phyloP scores from a whole-genome alignment of 37 sponge, comb jelly and placozoan genomes.

The Hormiphora californensis region DNA sequence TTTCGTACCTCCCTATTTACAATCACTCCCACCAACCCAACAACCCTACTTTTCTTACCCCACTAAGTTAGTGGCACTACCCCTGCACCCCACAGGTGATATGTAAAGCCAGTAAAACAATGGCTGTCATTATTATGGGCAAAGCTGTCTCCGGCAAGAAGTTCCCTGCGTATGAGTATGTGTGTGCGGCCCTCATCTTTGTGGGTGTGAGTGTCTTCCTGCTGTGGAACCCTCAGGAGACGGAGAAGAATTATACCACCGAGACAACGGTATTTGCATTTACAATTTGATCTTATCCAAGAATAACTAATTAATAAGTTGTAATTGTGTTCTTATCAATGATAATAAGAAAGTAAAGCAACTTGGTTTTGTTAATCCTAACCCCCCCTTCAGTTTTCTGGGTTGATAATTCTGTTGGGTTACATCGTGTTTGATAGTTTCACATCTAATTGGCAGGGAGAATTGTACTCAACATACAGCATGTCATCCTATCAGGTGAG shows the following conservation, averaged over 20 bases:
- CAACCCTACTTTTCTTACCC: too few relatives aligned
- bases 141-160: slow-evolving; percentile 81
- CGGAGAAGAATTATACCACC: slow-evolving; percentile 52
- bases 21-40: too few relatives aligned
- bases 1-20: too few relatives aligned
- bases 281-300: background rate
- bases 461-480: slow-evolving; percentile 72
- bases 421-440: slow-evolving; percentile 94
- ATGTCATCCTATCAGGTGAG: slow-evolving; percentile 55
- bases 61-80: too few relatives aligned
- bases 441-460: slow-evolving; percentile 94
- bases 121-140: slow-evolving; percentile 97
- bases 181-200: slow-evolving; percentile 71
- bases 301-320: background rate
- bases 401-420: slow-evolving; percentile 74
- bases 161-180: slow-evolving; percentile 83
- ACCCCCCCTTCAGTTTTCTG: slow-evolving; percentile 55
- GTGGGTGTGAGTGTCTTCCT: slow-evolving; percentile 86
- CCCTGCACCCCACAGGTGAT: slow-evolving; percentile 60
- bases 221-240: slow-evolving; percentile 63
- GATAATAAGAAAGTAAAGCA: background rate
- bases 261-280: slow-evolving; percentile 63
- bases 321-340: background rate
- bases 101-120: slow-evolving; percentile 82
- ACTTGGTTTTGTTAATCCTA: too few relatives aligned